A percentile compares a stretch with the other conserved stretches of the same genome.
Conservation (phyloP, 1,140 invertebrate genomes). For the Zaprionus tsacasi region DNA sequence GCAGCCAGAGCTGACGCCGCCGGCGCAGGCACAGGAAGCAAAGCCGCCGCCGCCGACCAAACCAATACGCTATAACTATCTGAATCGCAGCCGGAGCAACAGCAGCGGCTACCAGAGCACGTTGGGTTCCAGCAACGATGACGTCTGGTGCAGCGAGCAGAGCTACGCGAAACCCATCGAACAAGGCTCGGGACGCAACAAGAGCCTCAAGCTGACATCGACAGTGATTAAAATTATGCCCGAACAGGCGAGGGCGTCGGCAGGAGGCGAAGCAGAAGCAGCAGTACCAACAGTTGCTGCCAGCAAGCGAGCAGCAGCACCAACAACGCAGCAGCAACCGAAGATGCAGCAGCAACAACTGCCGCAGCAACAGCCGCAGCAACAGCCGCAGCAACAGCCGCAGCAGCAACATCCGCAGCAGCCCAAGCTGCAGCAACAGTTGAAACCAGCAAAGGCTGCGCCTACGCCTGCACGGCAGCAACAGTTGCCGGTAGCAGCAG, state of each 20-base stretch:
- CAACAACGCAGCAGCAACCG: background rate
- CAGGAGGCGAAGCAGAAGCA: background rate
- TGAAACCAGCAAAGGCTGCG: background rate
- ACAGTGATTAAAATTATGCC: conserved; percentile 61
- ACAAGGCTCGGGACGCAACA: conserved; percentile 13
- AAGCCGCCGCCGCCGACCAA: background rate
- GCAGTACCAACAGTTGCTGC: conserved; percentile 10
- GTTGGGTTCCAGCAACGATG: conserved; percentile 11
- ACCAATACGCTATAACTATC: background rate
- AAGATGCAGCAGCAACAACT: background rate
- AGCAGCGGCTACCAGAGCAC: conserved; percentile 5
- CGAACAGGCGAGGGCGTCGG: background rate
- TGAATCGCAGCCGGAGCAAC: background rate
- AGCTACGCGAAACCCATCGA: conserved; percentile 7
- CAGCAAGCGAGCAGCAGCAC: background rate
- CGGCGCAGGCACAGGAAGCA: background rate
- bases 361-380: background rate
- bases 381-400: background rate
- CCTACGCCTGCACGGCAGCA: conserved; percentile 1
- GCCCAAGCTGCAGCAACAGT: background rate
- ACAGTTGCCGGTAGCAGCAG: background rate
- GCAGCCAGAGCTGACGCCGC: background rate
- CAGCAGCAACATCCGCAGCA: background rate
- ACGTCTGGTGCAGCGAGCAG: conserved; percentile 17
- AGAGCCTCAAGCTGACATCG: conserved; percentile 55